Conservation (phyloP, 1,140 invertebrate species). For the Trichonephila clavipes region DNA sequence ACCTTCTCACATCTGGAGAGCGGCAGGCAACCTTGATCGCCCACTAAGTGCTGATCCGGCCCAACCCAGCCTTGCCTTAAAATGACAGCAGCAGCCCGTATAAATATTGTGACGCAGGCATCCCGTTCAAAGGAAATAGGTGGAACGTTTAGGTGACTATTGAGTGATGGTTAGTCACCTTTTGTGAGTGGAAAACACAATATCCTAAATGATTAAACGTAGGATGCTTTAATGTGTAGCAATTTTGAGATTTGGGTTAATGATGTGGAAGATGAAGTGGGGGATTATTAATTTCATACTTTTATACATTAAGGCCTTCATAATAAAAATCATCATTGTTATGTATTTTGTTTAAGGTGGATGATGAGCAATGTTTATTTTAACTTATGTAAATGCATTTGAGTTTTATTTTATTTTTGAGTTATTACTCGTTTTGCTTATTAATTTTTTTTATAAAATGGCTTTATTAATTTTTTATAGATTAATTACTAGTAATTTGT, state of each 20-base stretch:
- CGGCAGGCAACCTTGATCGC: slow-evolving; percentile 70
- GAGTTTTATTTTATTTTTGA: no score
- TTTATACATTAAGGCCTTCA: no score
- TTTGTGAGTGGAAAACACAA: neutral
- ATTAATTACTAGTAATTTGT: no score
- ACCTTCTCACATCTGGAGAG: slow-evolving; percentile 52
- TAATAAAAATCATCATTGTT: no score
- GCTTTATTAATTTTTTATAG: no score
- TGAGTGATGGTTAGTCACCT: slow-evolving; percentile 10
- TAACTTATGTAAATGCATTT: no score
- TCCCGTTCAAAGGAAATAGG: slow-evolving; percentile 40
- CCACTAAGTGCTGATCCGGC: slow-evolving; percentile 45
- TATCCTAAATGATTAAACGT: neutral
- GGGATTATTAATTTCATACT: neutral
- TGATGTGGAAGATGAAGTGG: neutral
- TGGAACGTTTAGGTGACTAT: neutral
- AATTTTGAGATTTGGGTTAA: neutral
- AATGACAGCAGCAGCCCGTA: slow-evolving; percentile 45
- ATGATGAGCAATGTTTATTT: no score
- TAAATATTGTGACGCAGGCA: slow-evolving; percentile 69
- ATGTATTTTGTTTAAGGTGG: no score
- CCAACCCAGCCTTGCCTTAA: slow-evolving; percentile 58
- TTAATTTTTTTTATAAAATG: no score
- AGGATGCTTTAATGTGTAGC: neutral
- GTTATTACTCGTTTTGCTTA: no score